These are phyloP conservation scores for Philereme vetulata DNA, from an alignment of 2,888 invertebrate genomes.

Conservation along the genomic window DNA sequence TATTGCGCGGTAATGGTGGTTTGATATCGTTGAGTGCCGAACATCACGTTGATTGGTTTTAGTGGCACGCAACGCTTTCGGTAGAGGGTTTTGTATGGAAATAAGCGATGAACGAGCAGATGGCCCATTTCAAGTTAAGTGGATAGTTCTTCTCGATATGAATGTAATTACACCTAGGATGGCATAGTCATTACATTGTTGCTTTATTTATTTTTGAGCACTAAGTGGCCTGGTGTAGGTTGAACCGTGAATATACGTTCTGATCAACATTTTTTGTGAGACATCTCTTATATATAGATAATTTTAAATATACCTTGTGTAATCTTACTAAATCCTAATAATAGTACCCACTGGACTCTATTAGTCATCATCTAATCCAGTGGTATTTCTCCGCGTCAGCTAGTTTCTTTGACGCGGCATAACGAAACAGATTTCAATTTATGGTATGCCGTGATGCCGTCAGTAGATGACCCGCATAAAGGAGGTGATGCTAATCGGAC, in stretches of 20 bases:
- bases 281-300: no score
- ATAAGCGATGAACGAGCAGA: conserved; percentile 20
- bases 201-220: neutral
- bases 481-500: conserved; percentile 81
- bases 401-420: conserved; percentile 73
- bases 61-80: conserved; percentile 65
- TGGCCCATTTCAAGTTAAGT: conserved; percentile 19
- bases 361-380: conserved; percentile 75
- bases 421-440: conserved; percentile 81
- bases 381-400: conserved; percentile 66
- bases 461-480: conserved; percentile 73
- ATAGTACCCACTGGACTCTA: conserved; percentile 37
- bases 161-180: neutral
- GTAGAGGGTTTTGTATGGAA: conserved; percentile 40
- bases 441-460: conserved; percentile 61
- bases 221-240: no score
- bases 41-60: conserved; percentile 72
- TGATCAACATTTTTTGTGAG: no score
- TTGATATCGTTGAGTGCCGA: conserved; percentile 71
- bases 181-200: neutral
- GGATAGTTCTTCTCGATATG: neutral
- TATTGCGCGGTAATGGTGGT: conserved; percentile 61
- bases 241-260: no score
- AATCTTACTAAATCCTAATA: neutral
- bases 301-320: no score